A percentile compares a stretch with the other conserved stretches of the same genome.
phyloP scores from a whole-genome alignment of 1,140 invertebrate genomes.

The Eumaeus atala region DNA sequence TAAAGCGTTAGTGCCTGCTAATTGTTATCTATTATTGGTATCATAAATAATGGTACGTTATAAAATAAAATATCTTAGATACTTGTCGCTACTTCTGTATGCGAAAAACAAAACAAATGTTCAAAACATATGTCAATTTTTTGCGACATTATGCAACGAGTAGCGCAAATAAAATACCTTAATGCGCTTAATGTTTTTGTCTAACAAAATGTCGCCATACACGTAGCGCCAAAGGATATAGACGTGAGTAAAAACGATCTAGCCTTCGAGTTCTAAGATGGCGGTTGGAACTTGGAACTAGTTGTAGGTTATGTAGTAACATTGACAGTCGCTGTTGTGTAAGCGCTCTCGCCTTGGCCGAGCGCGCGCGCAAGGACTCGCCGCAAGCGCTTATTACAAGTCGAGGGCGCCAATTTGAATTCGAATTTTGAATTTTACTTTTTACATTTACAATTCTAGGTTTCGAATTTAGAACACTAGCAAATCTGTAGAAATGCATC shows the following conservation, averaged over 20 bases:
- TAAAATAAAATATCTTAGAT: no score
- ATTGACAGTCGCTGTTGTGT: conserved; percentile 60
- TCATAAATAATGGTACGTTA: no score
- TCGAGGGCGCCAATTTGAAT: conserved; percentile 44
- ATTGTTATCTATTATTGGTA: no score
- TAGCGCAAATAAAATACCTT: neutral
- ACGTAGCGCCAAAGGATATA: conserved; percentile 19
- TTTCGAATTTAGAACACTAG: neutral
- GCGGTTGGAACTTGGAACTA: conserved; percentile 34
- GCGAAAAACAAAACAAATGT: no score
- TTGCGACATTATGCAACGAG: neutral
- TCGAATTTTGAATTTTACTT: conserved; percentile 31
- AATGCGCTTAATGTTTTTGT: conserved; percentile 8
- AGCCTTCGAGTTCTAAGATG: conserved; percentile 41
- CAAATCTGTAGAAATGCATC: neutral
- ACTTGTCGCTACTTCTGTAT: no score
- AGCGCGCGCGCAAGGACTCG: conserved; percentile 58
- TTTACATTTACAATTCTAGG: neutral
- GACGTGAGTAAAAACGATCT: conserved; percentile 21
- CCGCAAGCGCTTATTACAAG: conserved; percentile 17
- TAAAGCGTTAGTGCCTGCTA: neutral
- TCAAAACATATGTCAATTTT: conserved; percentile 8
- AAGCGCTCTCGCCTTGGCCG: conserved; percentile 53
- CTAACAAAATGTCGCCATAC: conserved; percentile 14
- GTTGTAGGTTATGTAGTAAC: conserved; percentile 44